These are phyloP conservation scores for Diplogasteroides magnus DNA, from an alignment of 1,140 invertebrate species.

Conservation along the genomic window DNA sequence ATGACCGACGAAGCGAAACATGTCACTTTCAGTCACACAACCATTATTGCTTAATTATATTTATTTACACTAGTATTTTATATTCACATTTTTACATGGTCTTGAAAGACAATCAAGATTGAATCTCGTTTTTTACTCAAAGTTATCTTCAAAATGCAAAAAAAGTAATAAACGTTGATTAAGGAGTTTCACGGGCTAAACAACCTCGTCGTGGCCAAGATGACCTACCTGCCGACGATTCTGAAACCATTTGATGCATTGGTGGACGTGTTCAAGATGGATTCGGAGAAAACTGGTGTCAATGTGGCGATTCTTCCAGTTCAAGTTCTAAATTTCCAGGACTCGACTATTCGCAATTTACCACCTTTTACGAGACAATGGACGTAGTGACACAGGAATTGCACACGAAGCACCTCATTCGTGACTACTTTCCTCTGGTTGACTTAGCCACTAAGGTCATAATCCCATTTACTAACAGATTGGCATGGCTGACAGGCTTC, in stretches of 20 bases:
- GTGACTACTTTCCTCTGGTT: background rate
- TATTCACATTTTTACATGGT: no score
- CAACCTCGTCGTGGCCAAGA: background rate
- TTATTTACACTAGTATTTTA: no score
- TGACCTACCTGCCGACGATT: background rate
- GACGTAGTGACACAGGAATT: background rate
- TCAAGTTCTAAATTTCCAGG: background rate
- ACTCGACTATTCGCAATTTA: background rate
- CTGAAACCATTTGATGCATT: background rate
- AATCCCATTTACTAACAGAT: background rate
- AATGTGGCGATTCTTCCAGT: background rate
- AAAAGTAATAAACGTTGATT: no score
- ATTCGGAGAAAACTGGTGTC: background rate
- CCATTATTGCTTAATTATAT: no score
- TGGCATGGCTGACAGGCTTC: background rate
- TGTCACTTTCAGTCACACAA: no score
- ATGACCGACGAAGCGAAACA: no score
- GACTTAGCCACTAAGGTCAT: background rate
- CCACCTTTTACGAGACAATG: background rate
- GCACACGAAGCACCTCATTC: background rate
- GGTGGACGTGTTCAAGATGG: background rate
- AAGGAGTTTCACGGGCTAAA: background rate
- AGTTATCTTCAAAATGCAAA: no score
- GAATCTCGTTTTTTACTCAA: no score
- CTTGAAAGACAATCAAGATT: no score